Evolutionary conservation across 2,113 vertebrate genomes (phyloP), one percentile per base, ranked within the genome.

Genomic region (Xyrauchen texanus): DNA sequence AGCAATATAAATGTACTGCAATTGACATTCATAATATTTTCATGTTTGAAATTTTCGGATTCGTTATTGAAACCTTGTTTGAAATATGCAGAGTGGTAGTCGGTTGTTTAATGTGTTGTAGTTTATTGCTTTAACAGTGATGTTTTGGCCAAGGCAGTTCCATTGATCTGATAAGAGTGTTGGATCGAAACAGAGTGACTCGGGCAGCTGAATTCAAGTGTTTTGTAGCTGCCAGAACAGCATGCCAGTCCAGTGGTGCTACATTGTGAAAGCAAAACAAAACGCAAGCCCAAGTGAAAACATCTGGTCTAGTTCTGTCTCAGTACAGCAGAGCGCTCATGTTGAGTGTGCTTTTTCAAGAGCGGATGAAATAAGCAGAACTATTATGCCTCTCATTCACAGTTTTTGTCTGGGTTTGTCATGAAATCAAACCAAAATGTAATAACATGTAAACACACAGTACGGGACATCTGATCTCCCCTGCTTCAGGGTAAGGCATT

Each of bases 221-320:
- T 49, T 68, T 10, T 34, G 15, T 60, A 16, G 49, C 47, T 67
- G 83, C 81, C 74, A 80, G 62, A 16, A 55, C n/a, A 8, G 34
- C 72, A 73, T 78, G 63, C 57, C 45, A 73, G 70, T 80, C 72
- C 65, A 82, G 71, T 82, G 77, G 78, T 67, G 72, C 61, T 57
- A 64, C 83, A 77, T 72, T 81, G 62, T 79, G 55, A 80, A 81
- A 61, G 45, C 70, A 61, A 85, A 85, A 85, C 67, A 79, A 80
- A 83, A 73, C 61, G 53, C 49, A 66, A 83, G 62, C 68, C 66
- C 73, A 68, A 85, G 69, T 76, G 52, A 73, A 80, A 76, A 82
- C 85, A 84, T 85, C 84, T 87, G 86, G 72, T 76, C 44, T 16
- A 61, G 47, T 47, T 51, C 71, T 74, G 55, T 58, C 42, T 34